phyloP scores from a whole-genome alignment of 2,113 vertebrate species.

The Python bivittatus region DNA sequence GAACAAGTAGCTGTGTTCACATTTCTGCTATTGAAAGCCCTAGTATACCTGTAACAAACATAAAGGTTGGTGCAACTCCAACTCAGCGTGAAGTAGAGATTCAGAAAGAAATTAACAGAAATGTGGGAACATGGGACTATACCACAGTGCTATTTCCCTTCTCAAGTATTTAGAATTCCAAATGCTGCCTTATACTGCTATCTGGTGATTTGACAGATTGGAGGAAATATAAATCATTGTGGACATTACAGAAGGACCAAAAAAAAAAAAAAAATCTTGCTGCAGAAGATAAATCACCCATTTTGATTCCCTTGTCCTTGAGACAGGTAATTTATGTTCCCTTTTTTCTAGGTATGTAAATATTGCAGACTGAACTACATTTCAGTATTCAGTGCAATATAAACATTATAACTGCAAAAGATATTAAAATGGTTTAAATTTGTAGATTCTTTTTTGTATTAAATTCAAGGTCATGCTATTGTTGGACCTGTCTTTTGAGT shows the following conservation, averaged over 20 bases:
- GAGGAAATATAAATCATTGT: conserved; percentile 13
- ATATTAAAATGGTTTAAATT: conserved; percentile 5
- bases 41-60: background rate
- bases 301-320: conserved; percentile 39
- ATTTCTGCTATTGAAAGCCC: background rate
- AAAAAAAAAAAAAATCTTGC: background rate
- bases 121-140: background rate
- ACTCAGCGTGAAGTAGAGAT: background rate
- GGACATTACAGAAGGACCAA: background rate
- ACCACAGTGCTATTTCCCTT: background rate
- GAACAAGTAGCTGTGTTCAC: background rate
- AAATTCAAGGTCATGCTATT: conserved; percentile 51
- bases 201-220: background rate
- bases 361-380: conserved; percentile 10
- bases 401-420: conserved; percentile 14
- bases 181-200: background rate
- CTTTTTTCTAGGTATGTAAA: background rate
- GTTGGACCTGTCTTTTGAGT: conserved; percentile 14
- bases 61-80: background rate
- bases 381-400: background rate
- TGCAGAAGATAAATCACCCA: conserved; percentile 13
- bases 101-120: background rate
- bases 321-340: conserved; percentile 26
- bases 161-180: background rate
- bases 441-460: conserved; percentile 46